Evolutionary conservation across 2,113 vertebrate species (phyloP).

Genomic region (Indicator maculatus): DNA sequence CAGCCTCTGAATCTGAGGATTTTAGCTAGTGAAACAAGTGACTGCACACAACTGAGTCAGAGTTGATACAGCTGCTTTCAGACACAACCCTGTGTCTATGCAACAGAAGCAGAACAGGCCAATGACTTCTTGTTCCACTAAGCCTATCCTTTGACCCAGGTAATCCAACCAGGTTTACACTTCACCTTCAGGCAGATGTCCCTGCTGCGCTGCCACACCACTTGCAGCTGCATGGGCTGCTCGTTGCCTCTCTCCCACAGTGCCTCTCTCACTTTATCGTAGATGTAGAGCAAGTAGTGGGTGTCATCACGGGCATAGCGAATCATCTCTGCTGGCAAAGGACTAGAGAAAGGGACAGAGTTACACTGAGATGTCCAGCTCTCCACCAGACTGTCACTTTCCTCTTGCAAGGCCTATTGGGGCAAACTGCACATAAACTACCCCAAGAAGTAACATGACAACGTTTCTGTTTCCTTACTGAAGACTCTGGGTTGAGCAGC

Average conservation of each 20-base stretch:
- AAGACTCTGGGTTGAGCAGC: neutral
- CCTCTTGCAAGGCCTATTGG: neutral
- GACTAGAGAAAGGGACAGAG: conserved; percentile 73
- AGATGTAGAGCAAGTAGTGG: conserved; percentile 95
- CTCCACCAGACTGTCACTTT: accelerated
- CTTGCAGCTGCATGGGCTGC: conserved; percentile 82
- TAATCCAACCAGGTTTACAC: neutral
- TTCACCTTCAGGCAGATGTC: conserved; percentile 91
- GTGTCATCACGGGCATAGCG: conserved; percentile 91
- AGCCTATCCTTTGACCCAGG: neutral
- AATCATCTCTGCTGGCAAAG: conserved; percentile 93
- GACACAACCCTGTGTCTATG: accelerated
- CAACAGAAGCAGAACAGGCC: accelerated
- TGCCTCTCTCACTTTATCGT: conserved; percentile 83
- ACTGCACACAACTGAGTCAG: neutral
- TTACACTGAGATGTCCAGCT: neutral
- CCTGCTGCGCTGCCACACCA: conserved; percentile 91
- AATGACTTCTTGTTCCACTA: neutral
- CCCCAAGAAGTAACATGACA: neutral
- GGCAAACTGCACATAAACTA: neutral
- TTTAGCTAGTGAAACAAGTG: neutral
- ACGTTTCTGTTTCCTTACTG: neutral
- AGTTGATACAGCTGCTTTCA: neutral
- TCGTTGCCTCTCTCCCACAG: conserved; percentile 82
- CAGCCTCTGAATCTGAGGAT: neutral